Percentiles rank a stretch among this genome's conserved stretches.
Evolutionary conservation across 2,797 vertebrate genomes (phyloP).

Genomic region (Gymnoscopelus microlampas): DNA sequence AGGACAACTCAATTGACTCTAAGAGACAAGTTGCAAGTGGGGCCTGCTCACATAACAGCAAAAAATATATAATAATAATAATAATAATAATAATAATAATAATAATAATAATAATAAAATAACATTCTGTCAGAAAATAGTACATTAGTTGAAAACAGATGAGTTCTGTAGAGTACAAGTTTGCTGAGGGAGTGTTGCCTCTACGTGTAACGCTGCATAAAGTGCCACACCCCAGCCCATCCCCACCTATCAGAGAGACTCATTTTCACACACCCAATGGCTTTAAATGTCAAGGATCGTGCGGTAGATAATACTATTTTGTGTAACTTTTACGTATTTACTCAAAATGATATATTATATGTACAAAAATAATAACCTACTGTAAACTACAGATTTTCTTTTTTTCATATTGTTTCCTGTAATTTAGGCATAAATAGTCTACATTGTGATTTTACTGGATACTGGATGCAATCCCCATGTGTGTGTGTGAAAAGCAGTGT

Average conservation of each 20-base stretch:
- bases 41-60: not conserved
- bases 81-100: too few relatives aligned
- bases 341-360: too few relatives aligned
- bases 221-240: constrained; percentile 34
- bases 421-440: not conserved
- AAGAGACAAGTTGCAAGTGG: constrained; percentile 24
- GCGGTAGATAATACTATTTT: not conserved
- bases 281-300: not conserved
- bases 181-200: not conserved
- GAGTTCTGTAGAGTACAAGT: not conserved
- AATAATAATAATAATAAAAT: too few relatives aligned
- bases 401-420: not conserved
- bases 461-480: not conserved
- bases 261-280: not conserved
- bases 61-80: constrained; percentile 22
- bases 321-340: not conserved
- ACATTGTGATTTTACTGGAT: not conserved
- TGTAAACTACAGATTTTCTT: not conserved
- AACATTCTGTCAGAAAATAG: not conserved
- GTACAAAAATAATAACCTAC: not conserved
- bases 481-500: constrained; percentile 37
- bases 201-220: not conserved
- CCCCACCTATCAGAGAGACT: constrained; percentile 13
- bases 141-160: not conserved
- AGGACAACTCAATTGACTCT: not conserved